Evolutionary conservation across 2,888 invertebrate genomes (phyloP).

Genomic region (Neoaliturus tenellus): DNA sequence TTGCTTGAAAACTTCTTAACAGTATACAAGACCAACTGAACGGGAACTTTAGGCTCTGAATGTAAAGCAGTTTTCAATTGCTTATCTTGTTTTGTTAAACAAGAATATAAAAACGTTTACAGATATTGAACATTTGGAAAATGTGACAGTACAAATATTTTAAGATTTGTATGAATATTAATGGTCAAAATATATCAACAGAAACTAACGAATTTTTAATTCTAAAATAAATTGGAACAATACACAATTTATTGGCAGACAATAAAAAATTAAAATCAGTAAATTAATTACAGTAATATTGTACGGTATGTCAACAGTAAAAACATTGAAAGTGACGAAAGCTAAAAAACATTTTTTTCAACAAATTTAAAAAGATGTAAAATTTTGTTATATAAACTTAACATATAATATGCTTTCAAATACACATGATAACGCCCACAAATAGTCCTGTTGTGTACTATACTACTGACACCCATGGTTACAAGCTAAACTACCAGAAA

Average conservation of each 20-base stretch:
- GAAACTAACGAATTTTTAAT: not conserved
- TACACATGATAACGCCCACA: not conserved
- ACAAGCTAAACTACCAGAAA: constrained; percentile 14
- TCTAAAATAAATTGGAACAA: not conserved
- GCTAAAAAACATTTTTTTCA: not conserved
- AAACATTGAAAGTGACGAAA: not conserved
- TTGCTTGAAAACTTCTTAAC: not conserved
- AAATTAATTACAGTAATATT: not conserved
- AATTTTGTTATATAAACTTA: not conserved
- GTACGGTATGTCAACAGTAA: not conserved
- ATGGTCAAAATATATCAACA: too few relatives aligned
- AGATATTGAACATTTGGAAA: not conserved
- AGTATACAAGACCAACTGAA: not conserved
- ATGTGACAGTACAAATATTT: not conserved
- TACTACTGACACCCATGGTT: not conserved
- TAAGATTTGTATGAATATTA: not conserved
- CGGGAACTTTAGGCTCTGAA: not conserved
- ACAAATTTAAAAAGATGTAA: not conserved
- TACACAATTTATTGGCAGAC: too few relatives aligned
- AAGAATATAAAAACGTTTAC: not conserved
- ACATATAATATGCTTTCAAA: not conserved
- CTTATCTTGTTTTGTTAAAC: not conserved
- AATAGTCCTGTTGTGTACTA: not conserved
- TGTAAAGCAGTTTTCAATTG: not conserved
- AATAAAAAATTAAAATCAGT: not conserved